Conservation (phyloP, 1,140 invertebrate genomes). For the Ceratosolen solmsi region DNA sequence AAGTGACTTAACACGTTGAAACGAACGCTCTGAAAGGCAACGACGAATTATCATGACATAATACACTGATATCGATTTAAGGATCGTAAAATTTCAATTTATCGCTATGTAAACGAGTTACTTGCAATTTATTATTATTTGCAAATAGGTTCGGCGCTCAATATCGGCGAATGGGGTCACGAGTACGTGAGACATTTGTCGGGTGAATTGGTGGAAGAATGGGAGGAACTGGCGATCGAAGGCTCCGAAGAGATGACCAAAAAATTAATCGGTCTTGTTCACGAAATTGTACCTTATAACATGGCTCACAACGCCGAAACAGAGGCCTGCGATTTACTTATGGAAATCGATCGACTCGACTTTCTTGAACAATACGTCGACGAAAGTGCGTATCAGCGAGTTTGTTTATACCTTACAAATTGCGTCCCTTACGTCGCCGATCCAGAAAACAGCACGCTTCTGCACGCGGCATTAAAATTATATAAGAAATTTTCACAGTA, state of each 20-base stretch:
- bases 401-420: conserved; percentile 96
- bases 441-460: conserved; percentile 93
- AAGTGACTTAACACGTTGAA: too few relatives aligned
- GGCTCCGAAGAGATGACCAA: conserved; percentile 77
- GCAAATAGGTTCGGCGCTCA: conserved; percentile 77
- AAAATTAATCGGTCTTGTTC: conserved; percentile 83
- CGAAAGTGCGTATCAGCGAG: conserved; percentile 91
- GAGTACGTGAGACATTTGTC: conserved; percentile 96
- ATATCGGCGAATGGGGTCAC: conserved; percentile 99
- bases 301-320: conserved; percentile 99
- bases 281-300: conserved; percentile 96
- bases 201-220: conserved; percentile 95
- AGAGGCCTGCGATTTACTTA: conserved; percentile 98
- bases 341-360: conserved; percentile 97
- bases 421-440: conserved; percentile 99
- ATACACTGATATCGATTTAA: too few relatives aligned
- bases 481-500: conserved; percentile 95
- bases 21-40: too few relatives aligned
- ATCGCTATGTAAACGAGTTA: too few relatives aligned
- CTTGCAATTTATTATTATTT: neutral
- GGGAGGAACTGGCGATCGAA: conserved; percentile 82
- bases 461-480: conserved; percentile 90
- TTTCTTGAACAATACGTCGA: conserved; percentile 94
- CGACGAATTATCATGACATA: too few relatives aligned
- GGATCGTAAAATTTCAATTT: neutral